These are phyloP conservation scores for Xanthostigma xanthostigma DNA, from an alignment of 2,888 invertebrate genomes.

Conservation along the genomic window DNA sequence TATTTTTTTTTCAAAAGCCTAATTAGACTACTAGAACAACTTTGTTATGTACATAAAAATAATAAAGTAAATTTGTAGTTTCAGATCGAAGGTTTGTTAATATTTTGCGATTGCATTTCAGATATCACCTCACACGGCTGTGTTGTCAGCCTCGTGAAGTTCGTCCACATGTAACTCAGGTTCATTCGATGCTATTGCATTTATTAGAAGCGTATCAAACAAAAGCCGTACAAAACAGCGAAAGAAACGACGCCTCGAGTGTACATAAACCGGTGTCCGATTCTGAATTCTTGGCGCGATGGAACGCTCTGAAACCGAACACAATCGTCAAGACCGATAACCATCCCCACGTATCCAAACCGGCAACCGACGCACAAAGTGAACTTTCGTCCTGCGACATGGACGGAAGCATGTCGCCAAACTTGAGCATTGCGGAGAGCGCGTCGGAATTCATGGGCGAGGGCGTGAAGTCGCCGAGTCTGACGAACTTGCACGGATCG, in stretches of 20 bases:
- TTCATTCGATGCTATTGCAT: constrained; percentile 34
- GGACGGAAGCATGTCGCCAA: too few species aligned
- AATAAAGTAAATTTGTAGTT: not conserved
- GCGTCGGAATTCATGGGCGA: constrained; percentile 3
- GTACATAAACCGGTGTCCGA: constrained; percentile 16
- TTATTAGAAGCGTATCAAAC: constrained; percentile 25
- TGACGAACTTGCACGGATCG: constrained; percentile 54
- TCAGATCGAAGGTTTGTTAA: too few species aligned
- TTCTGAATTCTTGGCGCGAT: constrained; percentile 55
- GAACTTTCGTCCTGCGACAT: too few species aligned
- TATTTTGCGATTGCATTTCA: constrained; percentile 18
- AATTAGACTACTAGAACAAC: not conserved
- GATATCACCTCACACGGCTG: constrained; percentile 55
- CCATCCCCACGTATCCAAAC: constrained; percentile 20
- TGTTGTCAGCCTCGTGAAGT: constrained; percentile 43
- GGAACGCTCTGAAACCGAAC: constrained; percentile 57
- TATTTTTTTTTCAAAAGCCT: too few species aligned
- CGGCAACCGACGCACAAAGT: too few species aligned
- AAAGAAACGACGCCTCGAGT: constrained; percentile 12
- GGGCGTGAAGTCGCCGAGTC: constrained; percentile 34
- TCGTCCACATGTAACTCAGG: constrained; percentile 34
- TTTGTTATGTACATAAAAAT: not conserved
- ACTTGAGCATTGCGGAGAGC: too few species aligned
- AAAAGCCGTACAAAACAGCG: constrained; percentile 13
- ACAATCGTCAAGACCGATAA: constrained; percentile 40